Evolutionary conservation across 1,140 invertebrate species (phyloP).

Genomic region (Drosophila yakuba): DNA sequence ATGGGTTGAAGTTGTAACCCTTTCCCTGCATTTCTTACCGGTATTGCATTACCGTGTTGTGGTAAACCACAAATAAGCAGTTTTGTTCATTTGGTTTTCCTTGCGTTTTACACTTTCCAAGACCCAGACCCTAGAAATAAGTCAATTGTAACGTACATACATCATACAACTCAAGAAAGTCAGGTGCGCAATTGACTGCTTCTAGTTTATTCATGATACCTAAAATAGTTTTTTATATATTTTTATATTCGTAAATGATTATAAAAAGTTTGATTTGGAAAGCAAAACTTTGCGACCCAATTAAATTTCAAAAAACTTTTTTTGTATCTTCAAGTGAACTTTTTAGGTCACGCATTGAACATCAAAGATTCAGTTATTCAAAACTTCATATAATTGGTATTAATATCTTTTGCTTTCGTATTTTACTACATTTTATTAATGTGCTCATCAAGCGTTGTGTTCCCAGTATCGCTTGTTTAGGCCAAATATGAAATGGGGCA

Average conservation of each 20-base stretch:
- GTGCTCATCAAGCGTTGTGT: not conserved
- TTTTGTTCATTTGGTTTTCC: constrained; percentile 72
- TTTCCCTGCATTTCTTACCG: not conserved
- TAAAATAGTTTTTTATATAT: too few species aligned
- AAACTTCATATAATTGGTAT: not conserved
- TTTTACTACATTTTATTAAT: not conserved
- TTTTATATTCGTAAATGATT: too few species aligned
- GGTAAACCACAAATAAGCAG: constrained; percentile 78
- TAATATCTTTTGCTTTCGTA: not conserved
- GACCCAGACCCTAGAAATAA: constrained; percentile 34
- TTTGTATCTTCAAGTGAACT: not conserved
- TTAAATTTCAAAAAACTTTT: too few species aligned
- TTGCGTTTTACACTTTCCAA: constrained; percentile 52
- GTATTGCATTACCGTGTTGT: constrained; percentile 75
- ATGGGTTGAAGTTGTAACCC: constrained; percentile 26
- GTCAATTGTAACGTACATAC: constrained; percentile 55
- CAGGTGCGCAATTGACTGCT: not conserved
- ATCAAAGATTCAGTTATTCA: too few species aligned
- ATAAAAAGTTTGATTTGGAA: too few species aligned
- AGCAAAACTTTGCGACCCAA: too few species aligned
- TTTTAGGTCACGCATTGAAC: not conserved
- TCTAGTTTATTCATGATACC: not conserved
- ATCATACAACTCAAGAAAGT: too few species aligned
- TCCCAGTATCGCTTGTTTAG: not conserved
- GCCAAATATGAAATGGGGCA: not conserved